Evolutionary conservation across 2,797 vertebrate species (phyloP), one percentile per base, ranked within the genome.

Genomic region (Microtus agrestis): DNA sequence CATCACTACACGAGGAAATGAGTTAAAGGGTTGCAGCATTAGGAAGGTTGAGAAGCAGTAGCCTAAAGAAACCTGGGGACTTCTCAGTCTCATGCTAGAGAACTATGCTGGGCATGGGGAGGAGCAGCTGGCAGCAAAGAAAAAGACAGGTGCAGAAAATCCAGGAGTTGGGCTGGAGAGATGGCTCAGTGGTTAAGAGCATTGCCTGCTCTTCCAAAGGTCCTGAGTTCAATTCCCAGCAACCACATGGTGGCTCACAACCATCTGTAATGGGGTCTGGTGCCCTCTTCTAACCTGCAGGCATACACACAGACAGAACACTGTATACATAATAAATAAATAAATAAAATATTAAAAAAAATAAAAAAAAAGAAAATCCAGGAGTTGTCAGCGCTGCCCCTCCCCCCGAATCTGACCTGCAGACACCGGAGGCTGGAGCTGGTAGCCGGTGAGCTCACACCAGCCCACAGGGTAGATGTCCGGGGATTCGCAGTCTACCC

Each of bases 381-480:
- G 15, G 37, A 74, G 82, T 37, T 87, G 88, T 40, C 0, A 6
- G 65, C 63, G 87, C 48, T 0, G 1, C 4, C 61, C 95, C 43
- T 46, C 4, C 61, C 95, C 43, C 76, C 4, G 29, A 29, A 6
- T 25, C 76, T 78, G 29, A 89, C 99, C 99, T 92, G 98, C 98
- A 81, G 98, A 98, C 71, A 99, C 99, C 0, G 99, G 99, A 0
- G 99, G 99, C 96, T 99, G 99, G 48, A 99, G 99, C 98, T 99
- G 99, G 97, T 99, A 99, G 93, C 99, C 99, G 1, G 99, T 99
- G 91, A 99, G 98, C 96, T 99, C 99, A 9, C 99, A 99, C 99
- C 99, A 99, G 93, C 99, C 99, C 0, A 99, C 99, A 0, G 99
- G 99, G 98, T 99, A 99, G 98, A 99, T 99, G 97, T 99, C 99